These are phyloP conservation scores for Agonopterix arenella DNA, from an alignment of 2,888 invertebrate species.

Conservation along the genomic window DNA sequence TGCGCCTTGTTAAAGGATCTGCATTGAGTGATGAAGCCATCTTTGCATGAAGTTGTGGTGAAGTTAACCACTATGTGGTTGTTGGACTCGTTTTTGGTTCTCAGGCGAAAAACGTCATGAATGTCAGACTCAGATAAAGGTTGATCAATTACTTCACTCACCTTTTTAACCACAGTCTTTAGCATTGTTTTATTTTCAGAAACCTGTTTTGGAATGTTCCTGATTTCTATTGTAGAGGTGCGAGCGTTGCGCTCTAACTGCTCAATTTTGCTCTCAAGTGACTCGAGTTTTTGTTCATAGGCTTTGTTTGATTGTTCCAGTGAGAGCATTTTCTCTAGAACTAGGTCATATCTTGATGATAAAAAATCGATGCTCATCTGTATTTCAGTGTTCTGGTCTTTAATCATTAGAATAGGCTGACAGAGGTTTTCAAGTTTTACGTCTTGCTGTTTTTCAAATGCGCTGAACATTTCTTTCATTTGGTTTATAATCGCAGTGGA, in stretches of 20 bases:
- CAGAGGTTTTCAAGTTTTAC: no score
- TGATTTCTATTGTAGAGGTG: conserved; percentile 1
- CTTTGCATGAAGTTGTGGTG: background rate
- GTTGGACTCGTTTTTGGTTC: background rate
- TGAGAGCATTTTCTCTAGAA: background rate
- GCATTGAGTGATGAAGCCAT: background rate
- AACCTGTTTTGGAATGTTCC: background rate
- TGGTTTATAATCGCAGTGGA: no score
- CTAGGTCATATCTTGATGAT: background rate
- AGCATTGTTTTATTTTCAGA: background rate
- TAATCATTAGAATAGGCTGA: no score
- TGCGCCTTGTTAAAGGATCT: background rate
- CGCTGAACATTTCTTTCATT: no score
- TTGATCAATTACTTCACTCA: background rate
- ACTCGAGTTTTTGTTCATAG: background rate
- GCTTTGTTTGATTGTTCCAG: background rate
- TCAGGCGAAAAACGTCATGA: conserved; percentile 2
- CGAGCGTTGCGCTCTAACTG: background rate
- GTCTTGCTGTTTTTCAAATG: no score
- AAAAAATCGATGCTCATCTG: background rate
- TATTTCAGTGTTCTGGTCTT: background rate
- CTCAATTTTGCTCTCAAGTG: background rate
- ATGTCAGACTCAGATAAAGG: background rate
- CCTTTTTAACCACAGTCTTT: background rate
- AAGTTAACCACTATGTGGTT: conserved; percentile 1